Evolutionary conservation across 2,113 vertebrate species (phyloP).

Genomic region (Rhabdomys dilectus): DNA sequence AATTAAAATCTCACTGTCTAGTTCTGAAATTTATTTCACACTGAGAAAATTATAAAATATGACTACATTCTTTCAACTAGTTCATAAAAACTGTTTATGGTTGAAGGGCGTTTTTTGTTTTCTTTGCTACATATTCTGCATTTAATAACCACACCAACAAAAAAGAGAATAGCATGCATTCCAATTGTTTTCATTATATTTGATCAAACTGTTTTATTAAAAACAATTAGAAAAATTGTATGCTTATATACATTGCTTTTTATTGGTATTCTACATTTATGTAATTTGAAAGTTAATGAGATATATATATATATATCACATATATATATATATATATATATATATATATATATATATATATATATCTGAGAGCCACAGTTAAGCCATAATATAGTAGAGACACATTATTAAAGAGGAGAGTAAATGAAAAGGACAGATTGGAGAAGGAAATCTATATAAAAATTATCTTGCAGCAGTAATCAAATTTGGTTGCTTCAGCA

Average conservation of each 20-base stretch:
- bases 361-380: neutral
- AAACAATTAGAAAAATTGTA: conserved; percentile 21
- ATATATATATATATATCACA: neutral
- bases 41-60: neutral
- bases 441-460: neutral
- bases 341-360: neutral
- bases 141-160: neutral
- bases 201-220: neutral
- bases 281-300: conserved; percentile 35
- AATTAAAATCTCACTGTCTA: conserved; percentile 17
- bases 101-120: neutral
- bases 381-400: neutral
- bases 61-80: neutral
- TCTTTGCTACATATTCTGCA: neutral
- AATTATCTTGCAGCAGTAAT: neutral
- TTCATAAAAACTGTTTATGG: neutral
- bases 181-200: neutral
- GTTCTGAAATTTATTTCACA: neutral
- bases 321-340: neutral
- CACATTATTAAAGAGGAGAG: neutral
- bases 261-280: neutral
- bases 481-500: neutral
- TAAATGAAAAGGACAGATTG: neutral
- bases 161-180: neutral
- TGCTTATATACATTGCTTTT: neutral